Evolutionary conservation across 1,140 invertebrate species (phyloP), one percentile per base, ranked within the genome.

Genomic region (Temnothorax longispinosus): DNA sequence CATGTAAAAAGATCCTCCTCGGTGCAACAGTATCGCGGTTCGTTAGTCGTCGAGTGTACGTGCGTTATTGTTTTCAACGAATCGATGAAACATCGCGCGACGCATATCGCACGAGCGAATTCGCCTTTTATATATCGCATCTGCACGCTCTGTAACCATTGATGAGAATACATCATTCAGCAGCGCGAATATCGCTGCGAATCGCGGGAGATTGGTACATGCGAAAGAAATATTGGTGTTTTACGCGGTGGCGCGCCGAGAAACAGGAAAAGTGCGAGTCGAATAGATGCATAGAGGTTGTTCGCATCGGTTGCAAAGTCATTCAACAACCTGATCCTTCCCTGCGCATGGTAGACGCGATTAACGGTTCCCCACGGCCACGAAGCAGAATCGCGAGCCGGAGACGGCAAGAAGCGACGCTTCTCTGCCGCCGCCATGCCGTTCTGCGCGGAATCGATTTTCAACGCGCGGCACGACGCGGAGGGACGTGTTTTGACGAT

Each of bases 371-470:
- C 64, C 32, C 62, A 67, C 27, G 38, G 64, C n/a, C 41, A 13
- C 64, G 75, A 62, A 27, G 38, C 56, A 44, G 77, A 81, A 82
- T 82, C 38, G 41, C 27, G 50, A 72, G 52, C 41, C 65, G 52
- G 18, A 74, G 38, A 47, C 80, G 80, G 54, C 67, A 82, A 82
- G 52, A 82, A 82, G 38, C 67, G 52, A 54, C 64, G 78, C 54
- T 75, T 35, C 54, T 44, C 15, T 27, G 78, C 21, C 78, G 54
- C 27, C 75, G 58, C 15, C 54, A 50, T 38, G 27, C 52, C 80
- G 80, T 82, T 82, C 52, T 47, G 67, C 41, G 38, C 80, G 52
- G 11, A 82, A 82, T 82, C 67, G 80, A 82, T 82, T 75, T 87
- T 87, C 87, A 75, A 88, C 87, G 85, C 67, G 67, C 80, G 38